A percentile compares a stretch with the other conserved stretches of the same genome.
Conservation (phyloP, 2,113 vertebrate genomes). For the Anguilla japonica region DNA sequence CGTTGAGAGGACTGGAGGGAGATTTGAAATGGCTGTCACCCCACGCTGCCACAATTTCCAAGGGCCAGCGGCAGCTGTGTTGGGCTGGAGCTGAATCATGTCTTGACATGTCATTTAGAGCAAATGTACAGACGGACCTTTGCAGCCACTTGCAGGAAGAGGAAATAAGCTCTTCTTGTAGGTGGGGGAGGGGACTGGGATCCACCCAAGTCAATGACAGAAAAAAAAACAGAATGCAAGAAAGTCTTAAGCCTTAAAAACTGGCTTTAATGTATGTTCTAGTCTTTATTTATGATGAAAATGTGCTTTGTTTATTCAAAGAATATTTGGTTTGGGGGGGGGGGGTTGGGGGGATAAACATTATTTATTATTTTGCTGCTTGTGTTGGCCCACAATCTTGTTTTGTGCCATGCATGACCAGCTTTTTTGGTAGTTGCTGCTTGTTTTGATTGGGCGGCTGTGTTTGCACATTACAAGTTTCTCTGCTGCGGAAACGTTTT, state of each 20-base stretch:
- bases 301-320: conserved; percentile 1
- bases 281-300: conserved; percentile 4
- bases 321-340: conserved; percentile 42
- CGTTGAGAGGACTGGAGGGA: conserved; percentile 60
- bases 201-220: background rate
- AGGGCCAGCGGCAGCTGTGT: conserved; percentile 59
- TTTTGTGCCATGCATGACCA: conserved; percentile 20
- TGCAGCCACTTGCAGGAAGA: background rate
- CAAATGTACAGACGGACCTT: background rate
- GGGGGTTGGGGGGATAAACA: conserved; percentile 24
- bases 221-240: background rate
- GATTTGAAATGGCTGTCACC: conserved; percentile 69
- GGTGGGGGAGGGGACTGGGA: background rate
- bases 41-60: conserved; percentile 52
- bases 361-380: conserved; percentile 77
- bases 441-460: background rate
- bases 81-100: background rate
- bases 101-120: background rate
- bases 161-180: background rate
- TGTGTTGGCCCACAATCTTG: conserved; percentile 39
- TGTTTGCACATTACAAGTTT: conserved; percentile 70
- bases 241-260: background rate
- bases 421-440: background rate
- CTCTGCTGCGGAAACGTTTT: conserved; percentile 34
- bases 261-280: conserved; percentile 13